Conservation (phyloP, 2,113 vertebrate genomes). For the Grantiella picta region DNA sequence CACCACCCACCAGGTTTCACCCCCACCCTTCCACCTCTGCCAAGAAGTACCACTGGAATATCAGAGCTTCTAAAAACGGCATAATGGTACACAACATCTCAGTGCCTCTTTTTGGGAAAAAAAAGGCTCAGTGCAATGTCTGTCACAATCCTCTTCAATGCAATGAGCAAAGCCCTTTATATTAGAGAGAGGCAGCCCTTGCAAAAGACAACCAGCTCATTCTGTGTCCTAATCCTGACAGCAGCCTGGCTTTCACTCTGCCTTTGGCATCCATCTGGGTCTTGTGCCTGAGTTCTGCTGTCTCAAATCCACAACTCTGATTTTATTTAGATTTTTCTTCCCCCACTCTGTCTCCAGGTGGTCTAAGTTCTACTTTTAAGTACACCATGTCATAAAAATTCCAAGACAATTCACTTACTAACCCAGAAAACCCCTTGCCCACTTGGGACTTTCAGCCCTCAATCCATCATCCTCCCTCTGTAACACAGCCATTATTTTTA, state of each 20-base stretch:
- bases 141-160: background rate
- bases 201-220: background rate
- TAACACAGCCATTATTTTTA: slow-evolving; percentile 59
- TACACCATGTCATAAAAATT: slow-evolving; percentile 14
- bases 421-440: background rate
- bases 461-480: slow-evolving; percentile 36
- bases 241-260: background rate
- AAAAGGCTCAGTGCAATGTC: background rate
- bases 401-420: slow-evolving; percentile 41
- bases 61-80: background rate
- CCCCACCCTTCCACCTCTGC: background rate
- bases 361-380: background rate
- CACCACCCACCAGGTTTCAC: accelerated
- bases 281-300: background rate
- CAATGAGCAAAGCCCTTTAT: background rate
- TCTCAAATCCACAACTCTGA: background rate
- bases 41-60: background rate
- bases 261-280: background rate
- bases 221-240: background rate
- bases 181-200: background rate
- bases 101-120: background rate
- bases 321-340: background rate
- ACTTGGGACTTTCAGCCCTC: background rate
- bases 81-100: background rate
- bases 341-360: background rate